A percentile compares a stretch with the other conserved stretches of the same genome.
Evolutionary conservation across 2,888 invertebrate species (phyloP).

Genomic region (Poecilus cupreus): DNA sequence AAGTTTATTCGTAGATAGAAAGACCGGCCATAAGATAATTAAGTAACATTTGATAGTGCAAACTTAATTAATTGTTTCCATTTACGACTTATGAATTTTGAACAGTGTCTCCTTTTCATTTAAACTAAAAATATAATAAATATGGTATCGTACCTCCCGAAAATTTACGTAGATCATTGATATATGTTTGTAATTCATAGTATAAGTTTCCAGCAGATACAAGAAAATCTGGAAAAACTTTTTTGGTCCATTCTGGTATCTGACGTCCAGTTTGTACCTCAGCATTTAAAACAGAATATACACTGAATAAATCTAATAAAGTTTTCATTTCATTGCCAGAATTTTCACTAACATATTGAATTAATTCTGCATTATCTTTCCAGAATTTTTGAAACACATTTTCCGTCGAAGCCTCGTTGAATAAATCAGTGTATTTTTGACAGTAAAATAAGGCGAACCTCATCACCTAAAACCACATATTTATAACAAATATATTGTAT

Average conservation of each 20-base stretch:
- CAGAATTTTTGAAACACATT: conserved; percentile 9
- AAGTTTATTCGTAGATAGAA: no score
- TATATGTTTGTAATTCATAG: conserved; percentile 69
- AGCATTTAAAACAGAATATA: conserved; percentile 15
- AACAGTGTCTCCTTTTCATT: no score
- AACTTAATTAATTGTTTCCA: no score
- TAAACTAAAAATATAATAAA: no score
- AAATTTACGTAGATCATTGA: conserved; percentile 57
- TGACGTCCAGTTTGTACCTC: conserved; percentile 60
- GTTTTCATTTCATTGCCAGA: conserved; percentile 11
- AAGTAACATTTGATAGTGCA: no score
- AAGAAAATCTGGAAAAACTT: conserved; percentile 63
- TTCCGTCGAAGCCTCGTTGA: background rate
- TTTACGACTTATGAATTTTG: no score
- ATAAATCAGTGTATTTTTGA: conserved; percentile 22
- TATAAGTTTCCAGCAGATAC: conserved; percentile 68
- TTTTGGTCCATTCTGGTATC: conserved; percentile 45
- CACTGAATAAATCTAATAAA: background rate
- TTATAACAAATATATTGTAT: no score
- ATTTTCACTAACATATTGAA: conserved; percentile 37
- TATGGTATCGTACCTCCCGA: background rate
- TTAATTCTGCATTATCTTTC: background rate
- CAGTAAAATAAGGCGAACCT: background rate
- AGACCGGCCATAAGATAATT: no score
- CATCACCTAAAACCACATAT: background rate